phyloP scores from a whole-genome alignment of 1,140 invertebrate species.

The Panagrolaimus sp. region DNA sequence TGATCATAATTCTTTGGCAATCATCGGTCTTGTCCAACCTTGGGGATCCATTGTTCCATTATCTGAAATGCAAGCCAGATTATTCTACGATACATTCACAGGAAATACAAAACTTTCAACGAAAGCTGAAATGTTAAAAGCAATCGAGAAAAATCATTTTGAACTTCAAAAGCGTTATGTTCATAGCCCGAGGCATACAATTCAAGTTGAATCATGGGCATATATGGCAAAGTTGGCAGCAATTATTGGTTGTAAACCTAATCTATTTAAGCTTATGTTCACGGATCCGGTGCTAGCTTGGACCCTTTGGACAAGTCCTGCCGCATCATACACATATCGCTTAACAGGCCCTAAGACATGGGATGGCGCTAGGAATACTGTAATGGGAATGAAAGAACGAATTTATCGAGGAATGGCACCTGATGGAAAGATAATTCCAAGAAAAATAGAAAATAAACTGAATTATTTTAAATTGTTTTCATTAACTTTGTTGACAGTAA shows the following conservation, averaged over 20 bases:
- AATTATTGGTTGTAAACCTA: conserved; percentile 61
- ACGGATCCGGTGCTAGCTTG: conserved; percentile 35
- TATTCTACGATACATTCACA: conserved; percentile 42
- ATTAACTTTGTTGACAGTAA: too few species aligned
- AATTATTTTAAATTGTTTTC: too few species aligned
- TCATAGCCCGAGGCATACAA: conserved; percentile 37
- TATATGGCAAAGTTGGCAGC: conserved; percentile 61
- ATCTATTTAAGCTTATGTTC: conserved; percentile 40
- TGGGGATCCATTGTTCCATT: conserved; percentile 17
- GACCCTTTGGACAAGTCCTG: conserved; percentile 59
- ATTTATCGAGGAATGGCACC: too few species aligned
- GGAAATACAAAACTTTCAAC: conserved; percentile 26
- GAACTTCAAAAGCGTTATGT: conserved; percentile 33
- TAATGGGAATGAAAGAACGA: too few species aligned
- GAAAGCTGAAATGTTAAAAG: conserved; percentile 24
- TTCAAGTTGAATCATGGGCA: conserved; percentile 43
- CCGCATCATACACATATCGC: conserved; percentile 63
- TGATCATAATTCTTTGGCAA: conserved; percentile 16
- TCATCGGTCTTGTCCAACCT: conserved; percentile 24
- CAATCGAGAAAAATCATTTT: conserved; percentile 6
- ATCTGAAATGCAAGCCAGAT: conserved; percentile 26
- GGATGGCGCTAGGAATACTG: conserved; percentile 60
- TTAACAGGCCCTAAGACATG: conserved; percentile 61
- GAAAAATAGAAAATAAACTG: too few species aligned
- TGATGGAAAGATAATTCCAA: too few species aligned